Base-by-base conservation (phyloP, 1,140 invertebrate species). In the Brachionus manjavacas region DNA sequence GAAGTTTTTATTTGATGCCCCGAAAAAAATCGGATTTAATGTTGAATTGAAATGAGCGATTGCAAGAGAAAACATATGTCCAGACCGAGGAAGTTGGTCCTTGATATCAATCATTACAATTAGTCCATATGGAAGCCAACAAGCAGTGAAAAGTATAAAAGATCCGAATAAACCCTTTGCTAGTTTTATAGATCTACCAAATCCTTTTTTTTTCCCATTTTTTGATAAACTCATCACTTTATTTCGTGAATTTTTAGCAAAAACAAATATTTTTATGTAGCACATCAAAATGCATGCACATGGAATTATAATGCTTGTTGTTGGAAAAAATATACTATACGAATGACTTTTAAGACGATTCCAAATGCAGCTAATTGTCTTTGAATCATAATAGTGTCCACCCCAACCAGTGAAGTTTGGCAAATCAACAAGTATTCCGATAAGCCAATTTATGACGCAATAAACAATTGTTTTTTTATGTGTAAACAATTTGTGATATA, bases 301-400 rank as follows among this genome's bases (percentile, higher is more conserved):
- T 35, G 78, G 78, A 41, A 80, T 55, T 4, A 80, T 16, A 12
- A 79, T 74, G 23, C 78, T 74, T 12, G n/a, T 28, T 25, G 79
- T 60, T 20, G 76, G 52, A 66, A 85, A 85, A 35, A 86, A 85
- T 35, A 85, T 70, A 9, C 83, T 85, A 49, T 85, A 85, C 4
- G 55, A 49, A 60, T 84, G 81, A 70, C 66, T 85, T 35, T 78
- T 72, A n/a, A 43, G 83, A 31, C 85, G 60, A 70, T 85, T 49
- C 80, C 66, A 74, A 8, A 85, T 41, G 28, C 85, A 85, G 23
- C 64, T 84, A 31, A 72, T 16, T 25, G 79, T 84, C 39, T 85
- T 85, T 31, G n/a, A 35, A 68, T 85, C 85, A 70, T 52, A 85
- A 25, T 70, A 52, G 41, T 85, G 85, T 66, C 79, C 76, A 23